Percentiles rank a stretch among this genome's conserved stretches.
phyloP scores from a whole-genome alignment of 2,113 vertebrate genomes.

The Trochalopteron elliotii region DNA sequence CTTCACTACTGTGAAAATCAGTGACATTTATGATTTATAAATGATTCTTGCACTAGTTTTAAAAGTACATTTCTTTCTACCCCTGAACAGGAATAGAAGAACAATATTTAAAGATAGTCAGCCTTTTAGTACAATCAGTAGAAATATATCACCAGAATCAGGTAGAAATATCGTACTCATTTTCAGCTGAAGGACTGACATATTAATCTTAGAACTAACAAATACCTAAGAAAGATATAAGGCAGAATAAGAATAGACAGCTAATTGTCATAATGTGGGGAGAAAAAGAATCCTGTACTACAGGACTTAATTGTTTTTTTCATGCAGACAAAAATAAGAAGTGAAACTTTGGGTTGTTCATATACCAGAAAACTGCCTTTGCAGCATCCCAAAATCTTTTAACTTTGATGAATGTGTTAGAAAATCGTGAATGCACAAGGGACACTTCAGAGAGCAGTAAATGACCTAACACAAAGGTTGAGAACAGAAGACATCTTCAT shows the following conservation, averaged over 20 bases:
- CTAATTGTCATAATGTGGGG: not conserved
- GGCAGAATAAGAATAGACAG: not conserved
- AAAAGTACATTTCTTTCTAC: not conserved
- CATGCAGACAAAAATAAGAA: not conserved
- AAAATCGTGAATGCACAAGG: slow-evolving; percentile 31
- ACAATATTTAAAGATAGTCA: not conserved
- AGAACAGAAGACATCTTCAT: slow-evolving; percentile 59
- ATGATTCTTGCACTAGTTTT: not conserved
- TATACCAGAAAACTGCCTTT: not conserved
- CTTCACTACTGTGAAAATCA: not conserved
- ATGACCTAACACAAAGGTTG: slow-evolving; percentile 10
- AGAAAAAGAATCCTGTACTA: not conserved
- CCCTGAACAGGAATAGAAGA: not conserved
- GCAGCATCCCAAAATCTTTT: not conserved
- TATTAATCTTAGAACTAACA: not conserved
- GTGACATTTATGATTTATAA: not conserved
- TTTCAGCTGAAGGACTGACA: not conserved
- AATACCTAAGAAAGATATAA: not conserved
- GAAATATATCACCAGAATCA: not conserved
- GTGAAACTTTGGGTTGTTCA: not conserved
- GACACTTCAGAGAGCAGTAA: slow-evolving; percentile 10
- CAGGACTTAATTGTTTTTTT: not conserved
- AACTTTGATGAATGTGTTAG: not conserved
- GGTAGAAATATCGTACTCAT: not conserved
- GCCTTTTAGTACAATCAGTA: not conserved